Base-by-base conservation (phyloP, 1,140 invertebrate genomes). In the Aricia agestis region DNA sequence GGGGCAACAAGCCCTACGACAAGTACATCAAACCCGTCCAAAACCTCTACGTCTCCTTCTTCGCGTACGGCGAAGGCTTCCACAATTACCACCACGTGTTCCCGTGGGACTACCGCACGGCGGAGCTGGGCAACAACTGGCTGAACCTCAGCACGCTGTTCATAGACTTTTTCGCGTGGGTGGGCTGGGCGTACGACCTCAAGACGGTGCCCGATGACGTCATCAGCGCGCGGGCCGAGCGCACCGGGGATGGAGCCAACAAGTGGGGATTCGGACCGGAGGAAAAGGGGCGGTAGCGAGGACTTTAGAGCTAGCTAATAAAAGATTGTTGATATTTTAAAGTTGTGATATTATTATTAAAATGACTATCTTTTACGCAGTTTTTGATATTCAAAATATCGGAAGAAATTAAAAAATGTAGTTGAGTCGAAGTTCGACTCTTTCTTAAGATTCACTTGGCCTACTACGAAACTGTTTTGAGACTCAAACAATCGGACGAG, bases 141-240 rank as follows among this genome's bases (percentile, higher is more conserved):
- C 63, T 90, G 9, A 94, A 94, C 70, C n/a, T 85, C 0, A 92
- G 92, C 1, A 93, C 92, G 0, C 81, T 73, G 5, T 86, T 93
- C 31, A 92, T 94, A 7, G 92, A 94, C 69, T 81, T 89, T 15
- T 93, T 93, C 71, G 91, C 92, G 0, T 80, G 93, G 31, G 63
- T 79, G 25, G 94, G 94, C 1, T 92, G 89, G 89, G 93, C 95
- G 0, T 97, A 97, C 78, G 97, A 98, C 83, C 82, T 96, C 18
- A 97, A 97, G 81, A 94, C 92, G 1, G 96, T 97, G 0, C 93
- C 95, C 0, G 76, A 85, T 0, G 92, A 95, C 15, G 92, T 96
- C 70, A 89, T 96, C 1, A 86, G 87, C 72, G 93, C 93, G 66
- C 90, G 95, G 19, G 94, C 94, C 0, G 72, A 92, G 59, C 92